Base-by-base conservation (phyloP, 2,797 vertebrate genomes). In the Heliangelus exortis region DNA sequence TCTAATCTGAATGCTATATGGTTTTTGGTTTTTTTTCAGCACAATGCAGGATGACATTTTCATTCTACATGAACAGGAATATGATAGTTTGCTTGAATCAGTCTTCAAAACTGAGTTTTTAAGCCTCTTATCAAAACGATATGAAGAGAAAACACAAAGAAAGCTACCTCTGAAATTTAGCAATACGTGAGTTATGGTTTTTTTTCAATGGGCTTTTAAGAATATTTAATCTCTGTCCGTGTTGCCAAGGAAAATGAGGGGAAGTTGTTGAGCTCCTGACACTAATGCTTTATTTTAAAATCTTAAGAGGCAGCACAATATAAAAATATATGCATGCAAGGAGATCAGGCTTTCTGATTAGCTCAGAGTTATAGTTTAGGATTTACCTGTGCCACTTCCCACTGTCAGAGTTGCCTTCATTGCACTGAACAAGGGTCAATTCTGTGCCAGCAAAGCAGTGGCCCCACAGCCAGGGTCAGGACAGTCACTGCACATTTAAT, bases 101-200 rank as follows among this genome's bases (percentile, higher is more conserved):
- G 96, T 99, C 96, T 99, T 99, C 92, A 99, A 99, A 97, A 99
- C 99, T 0, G 99, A 99, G 97, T 99, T 99, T 95, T 97, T 99
- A 96, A 99, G 99, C 96, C 97, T 99, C 76, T 97, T 99, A 94
- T 96, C 98, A 10, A 99, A 98, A 72, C 98, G 99, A 95, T 99
- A 98, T 0, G 99, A 99, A 97, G 99, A 99, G 90, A 99, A 98
- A 96, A 99, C 98, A 10, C 99, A 99, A 96, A 98, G 98, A 97
- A 99, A 99, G 94, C 98, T 99, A 96, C 98, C 98, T 96, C 98
- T 99, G 95, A 99, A 99, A 96, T 99, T 99, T 97, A 98, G 96
- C 97, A 99, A 98, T 96, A 99, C 98, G 99, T 99, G 96, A 98
- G 99, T 98, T 50, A 16, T 0, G 2, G 2, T 1, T 13, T 81